Conservation (phyloP, 92 coral and sea anemone genomes). For the Desmophyllum pertusum region DNA sequence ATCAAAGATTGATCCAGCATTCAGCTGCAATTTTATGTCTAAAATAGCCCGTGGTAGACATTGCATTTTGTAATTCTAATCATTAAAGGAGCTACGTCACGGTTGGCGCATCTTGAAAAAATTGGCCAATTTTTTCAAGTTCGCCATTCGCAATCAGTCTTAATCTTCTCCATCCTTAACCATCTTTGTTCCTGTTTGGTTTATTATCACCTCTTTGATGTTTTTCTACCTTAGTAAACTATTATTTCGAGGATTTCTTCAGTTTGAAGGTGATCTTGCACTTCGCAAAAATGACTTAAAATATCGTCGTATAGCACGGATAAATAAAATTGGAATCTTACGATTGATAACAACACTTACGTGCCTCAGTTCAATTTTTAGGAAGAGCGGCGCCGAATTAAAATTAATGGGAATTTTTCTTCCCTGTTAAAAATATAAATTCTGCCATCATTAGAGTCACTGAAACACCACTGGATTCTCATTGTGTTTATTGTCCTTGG, state of each 20-base stretch:
- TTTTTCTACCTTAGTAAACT: too few relatives aligned
- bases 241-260: too few relatives aligned
- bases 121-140: too few relatives aligned
- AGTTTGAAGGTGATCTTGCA: too few relatives aligned
- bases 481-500: not conserved
- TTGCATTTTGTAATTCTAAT: not conserved
- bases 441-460: not conserved
- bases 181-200: too few relatives aligned
- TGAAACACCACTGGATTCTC: not conserved
- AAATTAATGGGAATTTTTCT: not conserved
- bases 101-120: too few relatives aligned
- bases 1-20: not conserved
- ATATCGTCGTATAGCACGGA: too few relatives aligned
- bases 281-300: too few relatives aligned
- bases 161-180: too few relatives aligned
- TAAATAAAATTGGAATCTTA: not conserved
- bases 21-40: not conserved
- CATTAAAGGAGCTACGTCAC: not conserved
- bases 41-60: not conserved
- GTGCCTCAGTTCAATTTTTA: too few relatives aligned
- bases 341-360: not conserved
- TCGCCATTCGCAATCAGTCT: too few relatives aligned
- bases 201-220: too few relatives aligned
- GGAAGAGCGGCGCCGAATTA: not conserved
- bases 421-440: not conserved